A percentile compares a stretch with the other conserved stretches of the same genome.
These are phyloP conservation scores for Tetramorium bicarinatum DNA, from an alignment of 2,888 invertebrate genomes.

Conservation along the genomic window DNA sequence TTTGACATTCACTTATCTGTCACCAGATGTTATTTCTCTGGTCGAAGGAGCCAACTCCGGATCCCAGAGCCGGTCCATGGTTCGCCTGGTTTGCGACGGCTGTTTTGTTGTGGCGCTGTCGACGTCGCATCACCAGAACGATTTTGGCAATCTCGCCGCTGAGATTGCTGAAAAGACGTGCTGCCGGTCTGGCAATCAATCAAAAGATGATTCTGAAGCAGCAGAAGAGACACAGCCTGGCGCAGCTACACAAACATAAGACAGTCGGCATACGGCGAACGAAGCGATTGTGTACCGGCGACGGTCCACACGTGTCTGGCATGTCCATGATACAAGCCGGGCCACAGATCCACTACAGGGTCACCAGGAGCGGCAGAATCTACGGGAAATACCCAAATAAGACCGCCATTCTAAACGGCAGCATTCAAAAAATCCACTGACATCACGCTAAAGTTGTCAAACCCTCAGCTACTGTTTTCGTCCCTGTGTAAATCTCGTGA, in stretches of 20 bases:
- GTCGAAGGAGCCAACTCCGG: slow-evolving; percentile 78
- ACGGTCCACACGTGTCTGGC: slow-evolving; percentile 78
- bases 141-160: slow-evolving; percentile 79
- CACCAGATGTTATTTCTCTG: slow-evolving; percentile 83
- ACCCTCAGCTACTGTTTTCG: slow-evolving; percentile 10
- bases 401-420: slow-evolving; percentile 57
- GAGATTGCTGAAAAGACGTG: slow-evolving; percentile 70
- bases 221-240: slow-evolving; percentile 55
- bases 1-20: background rate
- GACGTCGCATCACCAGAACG: slow-evolving; percentile 78
- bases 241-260: slow-evolving; percentile 73
- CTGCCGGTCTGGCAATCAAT: slow-evolving; percentile 2
- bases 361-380: slow-evolving; percentile 84
- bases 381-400: slow-evolving; percentile 83
- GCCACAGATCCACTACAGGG: slow-evolving; percentile 80
- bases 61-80: slow-evolving; percentile 81
- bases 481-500: slow-evolving; percentile 28
- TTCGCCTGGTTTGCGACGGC: slow-evolving; percentile 84
- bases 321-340: slow-evolving; percentile 68
- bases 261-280: slow-evolving; percentile 76
- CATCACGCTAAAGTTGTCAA: background rate
- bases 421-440: slow-evolving; percentile 51
- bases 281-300: slow-evolving; percentile 81
- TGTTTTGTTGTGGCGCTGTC: slow-evolving; percentile 81
- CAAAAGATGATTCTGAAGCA: slow-evolving; percentile 59